Percentiles rank a stretch among this genome's conserved stretches.
Evolutionary conservation across 2,797 vertebrate species (phyloP).

Genomic region (Enteromius viviparus): DNA sequence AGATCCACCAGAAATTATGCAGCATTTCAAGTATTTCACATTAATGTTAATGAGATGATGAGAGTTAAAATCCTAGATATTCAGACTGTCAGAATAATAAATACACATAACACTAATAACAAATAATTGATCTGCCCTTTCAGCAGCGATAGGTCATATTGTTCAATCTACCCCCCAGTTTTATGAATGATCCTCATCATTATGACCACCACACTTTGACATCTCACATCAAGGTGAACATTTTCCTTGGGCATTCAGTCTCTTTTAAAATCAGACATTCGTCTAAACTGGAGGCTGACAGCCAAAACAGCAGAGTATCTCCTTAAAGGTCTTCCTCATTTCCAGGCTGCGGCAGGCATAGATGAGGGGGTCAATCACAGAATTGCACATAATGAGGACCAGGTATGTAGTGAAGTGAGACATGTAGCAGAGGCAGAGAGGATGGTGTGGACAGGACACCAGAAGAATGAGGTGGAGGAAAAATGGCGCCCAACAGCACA

Average conservation of each 20-base stretch:
- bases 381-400: conserved; percentile 91
- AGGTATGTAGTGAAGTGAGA: conserved; percentile 88
- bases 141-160: background rate
- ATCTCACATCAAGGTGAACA: background rate
- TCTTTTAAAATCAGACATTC: background rate
- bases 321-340: conserved; percentile 86
- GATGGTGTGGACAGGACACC: conserved; percentile 83
- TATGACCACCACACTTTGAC: background rate
- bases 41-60: background rate
- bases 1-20: background rate
- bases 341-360: conserved; percentile 86
- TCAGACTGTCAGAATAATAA: background rate
- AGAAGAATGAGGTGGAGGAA: conserved; percentile 89
- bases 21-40: background rate
- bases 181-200: background rate
- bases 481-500: conserved; percentile 88
- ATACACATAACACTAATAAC: background rate
- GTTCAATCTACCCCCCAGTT: background rate
- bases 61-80: background rate
- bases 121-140: background rate
- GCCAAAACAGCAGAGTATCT: conserved; percentile 78
- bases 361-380: conserved; percentile 85
- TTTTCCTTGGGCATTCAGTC: background rate
- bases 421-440: conserved; percentile 84
- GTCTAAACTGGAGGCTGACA: conserved; percentile 47